A percentile compares a stretch with the other conserved stretches of the same genome.
These are phyloP conservation scores for Odontamblyopus rebecca DNA, from an alignment of 2,797 vertebrate genomes.

Conservation along the genomic window DNA sequence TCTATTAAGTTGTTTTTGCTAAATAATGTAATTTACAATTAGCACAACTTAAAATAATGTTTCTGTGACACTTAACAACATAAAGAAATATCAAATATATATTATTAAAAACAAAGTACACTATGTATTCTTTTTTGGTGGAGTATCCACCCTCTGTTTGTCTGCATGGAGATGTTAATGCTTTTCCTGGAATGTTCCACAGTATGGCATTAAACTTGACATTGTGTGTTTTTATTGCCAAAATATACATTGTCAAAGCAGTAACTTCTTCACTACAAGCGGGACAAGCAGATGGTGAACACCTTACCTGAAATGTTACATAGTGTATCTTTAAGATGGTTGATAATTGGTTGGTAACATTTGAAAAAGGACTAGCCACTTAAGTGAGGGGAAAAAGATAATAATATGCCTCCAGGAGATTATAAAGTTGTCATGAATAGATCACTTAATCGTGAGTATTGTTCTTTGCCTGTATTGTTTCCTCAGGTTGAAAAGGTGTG, in stretches of 20 bases:
- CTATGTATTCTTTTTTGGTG: neutral
- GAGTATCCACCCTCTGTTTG: neutral
- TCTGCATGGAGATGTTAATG: neutral
- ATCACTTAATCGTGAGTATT: too few species aligned
- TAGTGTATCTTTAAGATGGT: neutral
- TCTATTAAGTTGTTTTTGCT: neutral
- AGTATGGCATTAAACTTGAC: neutral
- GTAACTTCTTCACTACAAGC: neutral
- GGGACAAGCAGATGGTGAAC: neutral
- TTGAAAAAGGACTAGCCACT: neutral
- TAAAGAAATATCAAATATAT: neutral
- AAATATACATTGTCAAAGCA: neutral
- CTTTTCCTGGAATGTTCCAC: neutral
- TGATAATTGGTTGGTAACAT: neutral
- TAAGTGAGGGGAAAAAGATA: neutral
- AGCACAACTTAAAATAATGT: neutral
- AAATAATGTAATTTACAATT: neutral
- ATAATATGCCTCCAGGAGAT: neutral
- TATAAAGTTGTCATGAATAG: too few species aligned
- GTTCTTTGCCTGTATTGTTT: conserved; percentile 2
- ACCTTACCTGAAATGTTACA: too few species aligned
- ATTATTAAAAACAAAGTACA: neutral
- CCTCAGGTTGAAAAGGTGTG: conserved; percentile 77
- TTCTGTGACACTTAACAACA: too few species aligned
- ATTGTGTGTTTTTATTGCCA: neutral